These are phyloP conservation scores for Alfaro cultratus DNA, from an alignment of 2,797 vertebrate genomes.

Conservation along the genomic window DNA sequence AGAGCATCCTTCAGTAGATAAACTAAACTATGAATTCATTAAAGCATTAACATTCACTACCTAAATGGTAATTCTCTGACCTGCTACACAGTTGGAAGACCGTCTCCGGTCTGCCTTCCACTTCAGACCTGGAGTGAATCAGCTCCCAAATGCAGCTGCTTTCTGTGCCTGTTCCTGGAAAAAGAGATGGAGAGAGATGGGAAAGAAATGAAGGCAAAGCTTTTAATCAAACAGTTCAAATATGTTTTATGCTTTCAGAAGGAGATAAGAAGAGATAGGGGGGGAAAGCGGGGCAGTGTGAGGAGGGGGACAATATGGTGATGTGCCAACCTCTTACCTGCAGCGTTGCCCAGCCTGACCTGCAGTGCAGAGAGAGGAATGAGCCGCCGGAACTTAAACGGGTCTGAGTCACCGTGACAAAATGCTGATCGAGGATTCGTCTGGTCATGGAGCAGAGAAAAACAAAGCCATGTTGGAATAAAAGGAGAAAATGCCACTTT, in stretches of 20 bases:
- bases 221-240: constrained; percentile 64
- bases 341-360: constrained; percentile 91
- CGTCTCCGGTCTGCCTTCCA: constrained; percentile 94
- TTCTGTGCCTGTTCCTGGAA: constrained; percentile 83
- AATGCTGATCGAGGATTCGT: constrained; percentile 83
- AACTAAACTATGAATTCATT: neutral
- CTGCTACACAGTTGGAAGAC: constrained; percentile 96
- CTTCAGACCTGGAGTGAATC: constrained; percentile 94
- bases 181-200: constrained; percentile 26
- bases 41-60: constrained; percentile 2
- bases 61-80: constrained; percentile 72
- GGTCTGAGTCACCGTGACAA: constrained; percentile 88
- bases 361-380: constrained; percentile 95
- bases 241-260: constrained; percentile 60
- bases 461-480: neutral
- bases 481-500: neutral
- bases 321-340: constrained; percentile 82
- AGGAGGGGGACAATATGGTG: constrained; percentile 20
- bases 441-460: constrained; percentile 53
- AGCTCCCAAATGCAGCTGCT: constrained; percentile 95
- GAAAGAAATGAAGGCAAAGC: constrained; percentile 21
- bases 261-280: constrained; percentile 31
- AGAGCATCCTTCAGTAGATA: neutral
- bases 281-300: constrained; percentile 16
- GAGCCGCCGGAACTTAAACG: constrained; percentile 96